Evolutionary conservation across 1,140 invertebrate genomes (phyloP).

Genomic region (Drosophila elegans): DNA sequence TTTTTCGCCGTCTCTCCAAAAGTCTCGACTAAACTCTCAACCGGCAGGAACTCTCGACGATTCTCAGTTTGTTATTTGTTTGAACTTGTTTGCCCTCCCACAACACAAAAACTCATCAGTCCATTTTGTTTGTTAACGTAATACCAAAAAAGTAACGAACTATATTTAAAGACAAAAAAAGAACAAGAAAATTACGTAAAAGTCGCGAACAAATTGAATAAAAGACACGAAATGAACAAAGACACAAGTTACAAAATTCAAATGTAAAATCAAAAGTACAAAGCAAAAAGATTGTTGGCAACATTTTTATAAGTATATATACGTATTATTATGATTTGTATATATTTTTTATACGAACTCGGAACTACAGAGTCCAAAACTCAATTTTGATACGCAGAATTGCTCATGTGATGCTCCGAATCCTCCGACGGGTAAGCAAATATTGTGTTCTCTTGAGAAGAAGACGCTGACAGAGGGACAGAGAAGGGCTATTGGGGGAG

Average conservation of each 20-base stretch:
- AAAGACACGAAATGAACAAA: slow-evolving; percentile 33
- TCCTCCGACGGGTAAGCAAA: slow-evolving; percentile 74
- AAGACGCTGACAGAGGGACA: slow-evolving; percentile 33
- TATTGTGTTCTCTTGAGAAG: slow-evolving; percentile 31
- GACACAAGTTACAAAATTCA: slow-evolving; percentile 67
- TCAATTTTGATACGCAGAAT: slow-evolving; percentile 64
- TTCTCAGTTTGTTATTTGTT: slow-evolving; percentile 65
- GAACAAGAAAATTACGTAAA: slow-evolving; percentile 25
- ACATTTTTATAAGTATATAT: slow-evolving; percentile 81
- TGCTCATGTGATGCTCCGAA: slow-evolving; percentile 71
- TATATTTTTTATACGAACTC: slow-evolving; percentile 82
- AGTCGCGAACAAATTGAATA: slow-evolving; percentile 18
- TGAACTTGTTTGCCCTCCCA: slow-evolving; percentile 62
- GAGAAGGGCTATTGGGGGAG: slow-evolving; percentile 12
- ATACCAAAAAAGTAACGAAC: slow-evolving; percentile 9
- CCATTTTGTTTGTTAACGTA: slow-evolving; percentile 49
- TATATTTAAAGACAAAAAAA: slow-evolving; percentile 11
- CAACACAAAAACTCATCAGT: slow-evolving; percentile 48
- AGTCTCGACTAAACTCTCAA: slow-evolving; percentile 60
- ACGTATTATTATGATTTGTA: slow-evolving; percentile 81
- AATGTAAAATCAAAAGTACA: slow-evolving; percentile 81
- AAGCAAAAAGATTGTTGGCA: slow-evolving; percentile 82
- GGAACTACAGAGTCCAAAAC: slow-evolving; percentile 30
- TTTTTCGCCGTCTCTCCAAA: slow-evolving; percentile 54
- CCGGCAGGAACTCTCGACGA: slow-evolving; percentile 64